These are phyloP conservation scores for Penaeus chinensis DNA, from an alignment of 1,140 invertebrate species.

Conservation along the genomic window DNA sequence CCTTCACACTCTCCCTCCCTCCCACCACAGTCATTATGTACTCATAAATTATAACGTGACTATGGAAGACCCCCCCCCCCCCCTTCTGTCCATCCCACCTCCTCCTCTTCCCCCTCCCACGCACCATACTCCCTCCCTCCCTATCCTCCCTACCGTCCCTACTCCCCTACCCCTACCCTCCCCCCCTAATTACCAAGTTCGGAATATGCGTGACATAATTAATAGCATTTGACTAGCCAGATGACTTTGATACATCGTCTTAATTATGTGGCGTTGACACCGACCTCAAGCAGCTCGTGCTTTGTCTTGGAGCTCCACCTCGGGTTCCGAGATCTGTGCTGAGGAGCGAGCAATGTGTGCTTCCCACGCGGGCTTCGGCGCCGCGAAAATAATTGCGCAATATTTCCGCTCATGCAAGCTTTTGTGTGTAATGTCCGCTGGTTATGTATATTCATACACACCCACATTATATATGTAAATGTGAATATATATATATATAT, in stretches of 20 bases:
- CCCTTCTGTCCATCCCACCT: no score
- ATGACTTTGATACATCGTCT: constrained; percentile 40
- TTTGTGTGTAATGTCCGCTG: neutral
- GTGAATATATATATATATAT: neutral
- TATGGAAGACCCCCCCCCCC: no score
- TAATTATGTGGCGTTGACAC: constrained; percentile 48
- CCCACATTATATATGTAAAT: neutral
- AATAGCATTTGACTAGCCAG: constrained; percentile 38
- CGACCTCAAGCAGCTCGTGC: neutral
- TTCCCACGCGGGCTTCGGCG: no score
- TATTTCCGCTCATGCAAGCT: no score
- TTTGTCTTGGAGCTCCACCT: neutral
- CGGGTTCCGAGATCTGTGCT: no score
- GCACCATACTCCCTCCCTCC: no score
- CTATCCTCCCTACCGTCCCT: neutral
- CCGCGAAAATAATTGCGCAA: no score
- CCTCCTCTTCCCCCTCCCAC: no score
- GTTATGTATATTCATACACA: neutral
- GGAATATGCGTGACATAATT: constrained; percentile 44
- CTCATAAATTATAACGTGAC: neutral
- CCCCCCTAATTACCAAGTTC: constrained; percentile 44
- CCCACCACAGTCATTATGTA: neutral
- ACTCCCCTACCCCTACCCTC: neutral
- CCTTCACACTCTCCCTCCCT: neutral
- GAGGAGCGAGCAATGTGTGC: no score